These are phyloP conservation scores for Cygnus atratus DNA, from an alignment of 2,113 vertebrate genomes.

Conservation along the genomic window DNA sequence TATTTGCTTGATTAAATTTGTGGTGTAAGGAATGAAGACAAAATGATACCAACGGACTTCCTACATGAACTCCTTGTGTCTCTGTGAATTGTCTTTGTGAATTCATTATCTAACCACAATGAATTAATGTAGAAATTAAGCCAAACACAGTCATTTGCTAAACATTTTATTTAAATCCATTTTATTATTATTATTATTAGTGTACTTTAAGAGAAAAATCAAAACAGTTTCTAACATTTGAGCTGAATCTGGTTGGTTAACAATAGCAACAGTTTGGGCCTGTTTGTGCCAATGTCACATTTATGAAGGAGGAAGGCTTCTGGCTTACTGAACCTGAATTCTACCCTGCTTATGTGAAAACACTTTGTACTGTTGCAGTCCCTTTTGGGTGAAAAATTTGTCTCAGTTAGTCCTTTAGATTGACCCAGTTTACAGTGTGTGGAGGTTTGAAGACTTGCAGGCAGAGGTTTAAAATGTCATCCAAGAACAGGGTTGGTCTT, in stretches of 20 bases:
- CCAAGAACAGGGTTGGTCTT: background rate
- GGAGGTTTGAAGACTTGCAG: background rate
- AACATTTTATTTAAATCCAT: background rate
- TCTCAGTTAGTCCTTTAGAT: background rate
- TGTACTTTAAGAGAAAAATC: background rate
- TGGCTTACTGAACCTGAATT: background rate
- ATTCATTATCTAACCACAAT: background rate
- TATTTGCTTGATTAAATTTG: background rate
- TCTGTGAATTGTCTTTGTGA: background rate
- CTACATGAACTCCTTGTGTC: background rate
- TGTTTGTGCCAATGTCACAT: background rate
- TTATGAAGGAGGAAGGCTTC: background rate
- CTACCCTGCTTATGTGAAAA: background rate
- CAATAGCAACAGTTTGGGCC: background rate
- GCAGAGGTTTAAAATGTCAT: background rate
- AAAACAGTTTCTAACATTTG: background rate
- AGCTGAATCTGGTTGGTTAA: background rate
- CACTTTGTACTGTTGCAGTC: background rate
- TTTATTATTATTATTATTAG: background rate
- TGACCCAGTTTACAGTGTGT: background rate
- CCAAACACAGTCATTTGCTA: background rate
- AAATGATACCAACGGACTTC: background rate
- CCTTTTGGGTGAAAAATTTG: background rate
- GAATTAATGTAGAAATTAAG: background rate
- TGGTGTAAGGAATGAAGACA: background rate